These are phyloP conservation scores for Phenganax subtilis DNA, from an alignment of 92 coral and sea anemone species.

Conservation along the genomic window DNA sequence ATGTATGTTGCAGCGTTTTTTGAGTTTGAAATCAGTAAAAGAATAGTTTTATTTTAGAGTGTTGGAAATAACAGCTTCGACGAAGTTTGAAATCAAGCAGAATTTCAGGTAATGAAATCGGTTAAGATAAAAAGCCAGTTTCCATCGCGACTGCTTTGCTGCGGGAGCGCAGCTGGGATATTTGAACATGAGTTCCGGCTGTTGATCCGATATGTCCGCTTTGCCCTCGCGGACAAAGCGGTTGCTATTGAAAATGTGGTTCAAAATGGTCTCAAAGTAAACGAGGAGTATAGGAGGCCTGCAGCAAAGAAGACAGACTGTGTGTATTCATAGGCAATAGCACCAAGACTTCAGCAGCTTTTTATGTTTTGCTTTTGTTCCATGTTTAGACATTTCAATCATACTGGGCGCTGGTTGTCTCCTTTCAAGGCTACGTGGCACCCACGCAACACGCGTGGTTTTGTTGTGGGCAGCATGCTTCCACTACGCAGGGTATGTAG, in stretches of 20 bases:
- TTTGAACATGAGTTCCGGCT: too few relatives aligned
- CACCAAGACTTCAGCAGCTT: neutral
- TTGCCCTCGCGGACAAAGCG: neutral
- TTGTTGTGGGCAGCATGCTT: slow-evolving; percentile 85
- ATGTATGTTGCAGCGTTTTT: too few relatives aligned
- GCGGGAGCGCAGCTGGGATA: too few relatives aligned
- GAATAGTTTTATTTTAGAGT: slow-evolving; percentile 43
- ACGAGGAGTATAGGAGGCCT: too few relatives aligned
- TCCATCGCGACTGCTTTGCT: neutral
- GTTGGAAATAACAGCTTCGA: slow-evolving; percentile 52
- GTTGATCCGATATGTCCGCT: neutral
- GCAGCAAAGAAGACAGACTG: neutral
- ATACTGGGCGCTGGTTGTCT: slow-evolving; percentile 84
- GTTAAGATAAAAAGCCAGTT: neutral
- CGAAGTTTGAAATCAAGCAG: slow-evolving; percentile 44
- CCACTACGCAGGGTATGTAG: slow-evolving; percentile 60
- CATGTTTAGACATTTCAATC: slow-evolving; percentile 64
- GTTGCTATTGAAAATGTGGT: too few relatives aligned
- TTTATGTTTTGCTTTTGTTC: neutral
- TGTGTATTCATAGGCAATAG: slow-evolving; percentile 13
- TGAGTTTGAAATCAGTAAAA: too few relatives aligned
- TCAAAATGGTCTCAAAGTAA: too few relatives aligned
- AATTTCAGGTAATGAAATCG: slow-evolving; percentile 54
- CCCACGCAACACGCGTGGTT: slow-evolving; percentile 64
- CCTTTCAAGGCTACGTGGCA: slow-evolving; percentile 90